Evolutionary conservation across 2,888 invertebrate species (phyloP).

Genomic region (Tetanocera ferruginea): DNA sequence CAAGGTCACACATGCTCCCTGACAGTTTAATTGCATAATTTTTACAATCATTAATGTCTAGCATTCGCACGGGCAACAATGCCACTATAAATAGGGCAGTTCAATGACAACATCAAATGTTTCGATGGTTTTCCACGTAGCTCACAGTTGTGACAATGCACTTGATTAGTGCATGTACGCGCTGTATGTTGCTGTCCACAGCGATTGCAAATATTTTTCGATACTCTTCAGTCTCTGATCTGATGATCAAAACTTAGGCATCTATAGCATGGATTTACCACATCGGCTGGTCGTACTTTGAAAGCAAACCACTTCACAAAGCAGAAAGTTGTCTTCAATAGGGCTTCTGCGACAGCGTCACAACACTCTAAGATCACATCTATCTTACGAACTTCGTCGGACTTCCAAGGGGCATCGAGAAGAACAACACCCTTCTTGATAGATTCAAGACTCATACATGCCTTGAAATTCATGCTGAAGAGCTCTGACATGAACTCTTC

Average conservation of each 20-base stretch:
- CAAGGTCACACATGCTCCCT: conserved; percentile 6
- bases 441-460: not conserved
- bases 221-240: conserved; percentile 14
- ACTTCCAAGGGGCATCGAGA: conserved; percentile 31
- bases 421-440: conserved; percentile 22
- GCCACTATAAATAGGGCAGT: conserved; percentile 34
- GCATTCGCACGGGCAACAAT: not conserved
- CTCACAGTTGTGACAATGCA: conserved; percentile 43
- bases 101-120: conserved; percentile 43
- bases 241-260: not conserved
- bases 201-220: too few species aligned
- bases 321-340: not conserved
- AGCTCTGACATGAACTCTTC: too few species aligned
- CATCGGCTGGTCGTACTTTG: not conserved
- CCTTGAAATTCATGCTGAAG: too few species aligned
- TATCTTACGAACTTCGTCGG: not conserved
- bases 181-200: too few species aligned
- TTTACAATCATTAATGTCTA: not conserved
- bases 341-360: not conserved
- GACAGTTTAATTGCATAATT: conserved; percentile 13
- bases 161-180: too few species aligned
- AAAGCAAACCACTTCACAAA: not conserved
- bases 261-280: not conserved
- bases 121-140: conserved; percentile 32
- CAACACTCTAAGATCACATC: conserved; percentile 13